Percentiles rank a stretch among this genome's conserved stretches.
Conservation (phyloP, 2,797 vertebrate species). For the Peromyscus melanophrys region DNA sequence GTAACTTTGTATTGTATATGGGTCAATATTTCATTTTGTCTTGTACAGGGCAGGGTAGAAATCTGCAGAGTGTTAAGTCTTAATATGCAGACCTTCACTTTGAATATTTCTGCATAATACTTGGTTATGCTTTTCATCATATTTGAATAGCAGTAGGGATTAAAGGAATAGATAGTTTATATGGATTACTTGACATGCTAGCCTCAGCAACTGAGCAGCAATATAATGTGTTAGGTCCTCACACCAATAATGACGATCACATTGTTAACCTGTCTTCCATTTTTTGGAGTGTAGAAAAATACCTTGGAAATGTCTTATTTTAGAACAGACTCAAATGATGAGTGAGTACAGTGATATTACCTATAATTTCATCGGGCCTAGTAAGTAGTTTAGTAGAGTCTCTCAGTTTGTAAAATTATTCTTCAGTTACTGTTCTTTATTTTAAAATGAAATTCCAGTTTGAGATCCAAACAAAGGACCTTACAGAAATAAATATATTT, state of each 20-base stretch:
- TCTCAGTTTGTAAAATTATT: conserved; percentile 51
- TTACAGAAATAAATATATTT: conserved; percentile 23
- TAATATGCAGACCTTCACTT: background rate
- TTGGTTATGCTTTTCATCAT: background rate
- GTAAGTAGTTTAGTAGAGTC: conserved; percentile 37
- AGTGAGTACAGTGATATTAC: conserved; percentile 20
- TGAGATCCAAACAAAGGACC: conserved; percentile 19
- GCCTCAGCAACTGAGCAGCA: conserved; percentile 47
- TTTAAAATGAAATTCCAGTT: conserved; percentile 57
- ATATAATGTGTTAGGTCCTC: background rate
- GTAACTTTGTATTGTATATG: background rate
- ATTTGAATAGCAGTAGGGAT: background rate
- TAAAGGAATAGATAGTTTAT: too few relatives aligned
- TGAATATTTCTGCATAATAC: background rate
- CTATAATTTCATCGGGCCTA: conserved; percentile 35
- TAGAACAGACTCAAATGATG: conserved; percentile 57
- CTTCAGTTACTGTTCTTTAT: conserved; percentile 67
- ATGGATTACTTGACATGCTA: background rate
- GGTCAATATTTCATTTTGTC: background rate
- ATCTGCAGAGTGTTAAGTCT: background rate
- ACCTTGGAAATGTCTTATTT: conserved; percentile 61
- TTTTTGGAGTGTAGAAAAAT: conserved; percentile 31
- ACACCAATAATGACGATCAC: conserved; percentile 2
- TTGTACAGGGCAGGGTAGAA: background rate
- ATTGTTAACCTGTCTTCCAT: background rate